Evolutionary conservation across 2,797 vertebrate genomes (phyloP).

Genomic region (Mastacembelus armatus): DNA sequence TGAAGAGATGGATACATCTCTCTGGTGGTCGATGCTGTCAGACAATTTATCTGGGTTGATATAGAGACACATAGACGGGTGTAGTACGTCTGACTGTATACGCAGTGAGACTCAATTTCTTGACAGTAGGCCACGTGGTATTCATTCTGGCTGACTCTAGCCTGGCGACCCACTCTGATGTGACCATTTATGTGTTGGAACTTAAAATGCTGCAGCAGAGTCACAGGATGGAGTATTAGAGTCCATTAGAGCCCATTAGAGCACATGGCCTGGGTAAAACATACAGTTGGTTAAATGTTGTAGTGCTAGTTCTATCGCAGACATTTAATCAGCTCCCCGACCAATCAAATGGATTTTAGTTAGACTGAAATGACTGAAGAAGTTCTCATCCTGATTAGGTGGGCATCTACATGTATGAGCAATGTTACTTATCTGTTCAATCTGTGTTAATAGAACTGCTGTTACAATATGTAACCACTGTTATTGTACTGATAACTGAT

Average conservation of each 20-base stretch:
- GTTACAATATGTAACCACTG: slow-evolving; percentile 60
- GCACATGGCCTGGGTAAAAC: slow-evolving; percentile 28
- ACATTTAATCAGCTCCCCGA: slow-evolving; percentile 24
- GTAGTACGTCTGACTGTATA: not conserved
- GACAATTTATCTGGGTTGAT: slow-evolving; percentile 4
- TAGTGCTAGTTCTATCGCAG: slow-evolving; percentile 24
- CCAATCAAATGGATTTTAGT: slow-evolving; percentile 8
- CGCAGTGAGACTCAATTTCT: not conserved
- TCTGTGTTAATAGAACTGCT: slow-evolving; percentile 31
- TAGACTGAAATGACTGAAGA: not conserved
- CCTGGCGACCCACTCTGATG: slow-evolving; percentile 3
- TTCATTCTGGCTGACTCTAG: not conserved
- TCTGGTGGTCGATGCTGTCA: slow-evolving; percentile 16
- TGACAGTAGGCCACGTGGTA: not conserved
- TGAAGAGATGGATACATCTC: not conserved
- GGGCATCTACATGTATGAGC: slow-evolving; percentile 12
- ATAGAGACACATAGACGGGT: slow-evolving; percentile 5
- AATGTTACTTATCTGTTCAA: slow-evolving; percentile 13
- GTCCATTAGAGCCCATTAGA: slow-evolving; percentile 29
- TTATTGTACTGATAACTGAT: slow-evolving; percentile 54
- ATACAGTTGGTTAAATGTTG: slow-evolving; percentile 7
- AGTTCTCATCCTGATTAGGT: slow-evolving; percentile 15
- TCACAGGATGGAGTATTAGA: not conserved
- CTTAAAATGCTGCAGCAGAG: slow-evolving; percentile 9
- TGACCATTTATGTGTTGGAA: slow-evolving; percentile 18